Evolutionary conservation across 2,113 vertebrate species (phyloP), one percentile per base, ranked within the genome.

Genomic region (Scopus umbretta): DNA sequence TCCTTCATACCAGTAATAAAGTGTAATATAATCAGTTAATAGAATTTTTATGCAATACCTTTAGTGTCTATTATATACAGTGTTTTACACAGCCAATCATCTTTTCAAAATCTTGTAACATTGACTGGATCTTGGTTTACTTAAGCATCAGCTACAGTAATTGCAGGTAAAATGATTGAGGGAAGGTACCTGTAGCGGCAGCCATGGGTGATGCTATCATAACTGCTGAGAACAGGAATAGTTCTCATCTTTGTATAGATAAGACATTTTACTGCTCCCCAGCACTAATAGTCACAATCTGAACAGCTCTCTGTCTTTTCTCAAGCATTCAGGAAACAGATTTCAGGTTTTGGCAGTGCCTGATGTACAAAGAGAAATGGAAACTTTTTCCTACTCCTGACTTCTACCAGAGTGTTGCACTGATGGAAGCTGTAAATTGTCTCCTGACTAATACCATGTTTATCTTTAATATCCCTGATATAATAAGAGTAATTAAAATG

Each of bases 131-230:
- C 30, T 56, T 66, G 17, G 15, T 84, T 81, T 79, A 30, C 14
- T 49, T 53, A 53, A 42, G 4, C 3, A 30, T 49, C 23, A 84
- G 40, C 65, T 66, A 13, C 12, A 36, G 12, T 10, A 88, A 42
- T 7, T n/a, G 14, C 9, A 6, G 1, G 11, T 9, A n/a, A 40
- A 88, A 62, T 0, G 1, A 40, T 1, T 0, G 3, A 43, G 34
- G 43, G 34, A 61, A 56, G 13, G 5, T 45, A 13, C 7, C 34
- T 81, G 11, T 30, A 13, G 16, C 16, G 20, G 9, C 18, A 58
- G 23, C 36, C 21, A 1, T 12, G 21, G 23, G 13, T 50, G 17
- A 3, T 66, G 34, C 25, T 6, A 10, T 10, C 13, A 19, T 4
- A 53, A 40, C 27, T 61, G n/a, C 49, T 59, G 58, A 38, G 15